phyloP scores from a whole-genome alignment of 2,888 invertebrate genomes.

The Thymelicus lineola region DNA sequence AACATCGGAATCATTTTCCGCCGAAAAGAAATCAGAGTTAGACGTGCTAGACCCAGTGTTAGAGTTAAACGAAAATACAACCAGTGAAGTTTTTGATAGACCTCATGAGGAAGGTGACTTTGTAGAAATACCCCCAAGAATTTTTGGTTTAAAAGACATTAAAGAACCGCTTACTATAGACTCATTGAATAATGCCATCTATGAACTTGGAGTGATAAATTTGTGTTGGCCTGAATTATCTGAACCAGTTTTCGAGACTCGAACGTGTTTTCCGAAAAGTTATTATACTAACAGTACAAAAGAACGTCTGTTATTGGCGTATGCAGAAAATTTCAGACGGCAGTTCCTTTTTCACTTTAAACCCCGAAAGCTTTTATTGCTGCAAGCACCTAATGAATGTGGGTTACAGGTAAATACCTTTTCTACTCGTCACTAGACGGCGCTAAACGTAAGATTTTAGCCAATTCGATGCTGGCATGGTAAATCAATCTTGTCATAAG shows the following conservation, averaged over 20 bases:
- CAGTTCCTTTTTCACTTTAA: constrained; percentile 87
- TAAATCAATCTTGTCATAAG: no score
- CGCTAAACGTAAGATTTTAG: constrained; percentile 30
- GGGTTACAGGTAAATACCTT: constrained; percentile 87
- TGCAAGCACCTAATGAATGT: constrained; percentile 91
- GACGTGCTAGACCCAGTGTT: constrained; percentile 67
- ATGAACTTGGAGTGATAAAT: constrained; percentile 86
- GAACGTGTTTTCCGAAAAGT: constrained; percentile 86
- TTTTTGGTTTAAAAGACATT: constrained; percentile 66
- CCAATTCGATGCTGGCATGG: no score
- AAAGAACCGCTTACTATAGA: constrained; percentile 75
- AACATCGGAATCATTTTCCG: constrained; percentile 49
- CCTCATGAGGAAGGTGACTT: constrained; percentile 62
- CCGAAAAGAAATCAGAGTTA: constrained; percentile 57
- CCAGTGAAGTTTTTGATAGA: constrained; percentile 62
- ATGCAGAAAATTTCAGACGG: constrained; percentile 91
- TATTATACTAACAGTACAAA: constrained; percentile 88
- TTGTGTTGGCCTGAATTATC: constrained; percentile 87
- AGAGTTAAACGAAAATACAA: constrained; percentile 72
- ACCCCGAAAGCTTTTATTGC: constrained; percentile 87
- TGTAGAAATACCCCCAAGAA: constrained; percentile 68
- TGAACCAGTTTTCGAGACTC: constrained; percentile 83
- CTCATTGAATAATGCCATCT: constrained; percentile 85
- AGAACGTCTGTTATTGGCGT: constrained; percentile 89
- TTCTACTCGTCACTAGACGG: constrained; percentile 46